Conservation (phyloP, 2,113 vertebrate species). For the Alouatta palliata region DNA sequence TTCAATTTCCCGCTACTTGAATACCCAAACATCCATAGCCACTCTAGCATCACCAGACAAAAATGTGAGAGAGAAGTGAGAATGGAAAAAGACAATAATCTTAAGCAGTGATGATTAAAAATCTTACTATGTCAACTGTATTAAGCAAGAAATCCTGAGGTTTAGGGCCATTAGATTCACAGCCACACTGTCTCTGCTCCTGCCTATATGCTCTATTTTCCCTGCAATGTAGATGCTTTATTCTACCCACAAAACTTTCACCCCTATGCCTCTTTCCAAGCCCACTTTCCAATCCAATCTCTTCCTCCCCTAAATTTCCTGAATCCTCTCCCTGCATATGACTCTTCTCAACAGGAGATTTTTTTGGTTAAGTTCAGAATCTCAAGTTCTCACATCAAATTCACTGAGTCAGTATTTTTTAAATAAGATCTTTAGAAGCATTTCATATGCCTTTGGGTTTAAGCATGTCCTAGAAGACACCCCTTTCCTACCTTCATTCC, state of each 20-base stretch:
- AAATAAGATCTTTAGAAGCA: background rate
- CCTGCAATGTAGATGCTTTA: background rate
- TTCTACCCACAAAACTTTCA: background rate
- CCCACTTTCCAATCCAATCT: background rate
- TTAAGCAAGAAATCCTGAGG: background rate
- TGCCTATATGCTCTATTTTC: background rate
- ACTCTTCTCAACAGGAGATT: background rate
- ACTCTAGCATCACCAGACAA: background rate
- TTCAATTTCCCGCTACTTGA: background rate
- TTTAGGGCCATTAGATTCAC: background rate
- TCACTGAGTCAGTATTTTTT: background rate
- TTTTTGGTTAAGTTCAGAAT: background rate
- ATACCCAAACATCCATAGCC: background rate
- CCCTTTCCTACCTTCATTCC: fast-evolving
- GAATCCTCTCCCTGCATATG: background rate
- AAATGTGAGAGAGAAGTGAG: background rate
- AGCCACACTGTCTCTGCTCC: background rate
- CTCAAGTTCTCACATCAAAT: background rate
- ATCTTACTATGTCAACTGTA: background rate
- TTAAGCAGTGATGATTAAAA: background rate
- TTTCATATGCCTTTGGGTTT: background rate
- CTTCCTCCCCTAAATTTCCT: background rate
- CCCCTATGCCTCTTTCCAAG: background rate
- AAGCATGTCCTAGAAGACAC: background rate
- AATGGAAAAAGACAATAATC: background rate